A percentile compares a stretch with the other conserved stretches of the same genome.
Evolutionary conservation across 2,113 vertebrate genomes (phyloP).

Genomic region (Chloroceryle aenea): DNA sequence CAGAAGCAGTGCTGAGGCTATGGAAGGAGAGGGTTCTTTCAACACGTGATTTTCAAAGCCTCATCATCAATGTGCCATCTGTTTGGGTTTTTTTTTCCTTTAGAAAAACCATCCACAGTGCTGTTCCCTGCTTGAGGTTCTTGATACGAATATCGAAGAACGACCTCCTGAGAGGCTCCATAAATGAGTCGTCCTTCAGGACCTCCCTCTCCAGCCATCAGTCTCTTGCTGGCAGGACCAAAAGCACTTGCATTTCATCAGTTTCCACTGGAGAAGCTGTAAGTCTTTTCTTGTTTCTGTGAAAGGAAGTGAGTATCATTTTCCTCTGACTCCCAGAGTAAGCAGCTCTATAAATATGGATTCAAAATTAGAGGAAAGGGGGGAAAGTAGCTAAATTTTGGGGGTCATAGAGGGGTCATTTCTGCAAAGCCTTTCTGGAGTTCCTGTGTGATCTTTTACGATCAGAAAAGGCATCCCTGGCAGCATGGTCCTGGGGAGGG

Average conservation of each 20-base stretch:
- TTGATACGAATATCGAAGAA: constrained; percentile 63
- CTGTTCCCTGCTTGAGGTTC: constrained; percentile 73
- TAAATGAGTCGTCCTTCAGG: constrained; percentile 69
- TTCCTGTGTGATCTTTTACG: not conserved
- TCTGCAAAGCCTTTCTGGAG: not conserved
- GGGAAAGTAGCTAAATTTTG: not conserved
- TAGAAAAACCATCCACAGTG: constrained; percentile 72
- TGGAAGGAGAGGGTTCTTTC: not conserved
- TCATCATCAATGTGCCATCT: accelerated
- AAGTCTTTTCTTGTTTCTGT: constrained; percentile 43
- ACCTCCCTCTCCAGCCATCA: constrained; percentile 65
- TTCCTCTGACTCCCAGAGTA: not conserved
- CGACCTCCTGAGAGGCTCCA: constrained; percentile 56
- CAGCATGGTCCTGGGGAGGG: not conserved
- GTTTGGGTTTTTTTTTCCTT: not conserved
- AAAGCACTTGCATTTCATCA: constrained; percentile 52
- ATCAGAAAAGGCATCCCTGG: not conserved
- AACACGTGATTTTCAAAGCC: not conserved
- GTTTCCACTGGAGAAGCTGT: constrained; percentile 70
- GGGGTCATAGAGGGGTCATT: not conserved
- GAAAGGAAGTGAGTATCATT: not conserved
- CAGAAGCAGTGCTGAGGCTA: not conserved
- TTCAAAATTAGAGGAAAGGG: not conserved
- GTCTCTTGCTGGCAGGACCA: constrained; percentile 53
- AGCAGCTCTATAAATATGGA: not conserved